These are phyloP conservation scores for Callyntrura guangdongensis DNA, from an alignment of 2,888 invertebrate species.

Conservation along the genomic window DNA sequence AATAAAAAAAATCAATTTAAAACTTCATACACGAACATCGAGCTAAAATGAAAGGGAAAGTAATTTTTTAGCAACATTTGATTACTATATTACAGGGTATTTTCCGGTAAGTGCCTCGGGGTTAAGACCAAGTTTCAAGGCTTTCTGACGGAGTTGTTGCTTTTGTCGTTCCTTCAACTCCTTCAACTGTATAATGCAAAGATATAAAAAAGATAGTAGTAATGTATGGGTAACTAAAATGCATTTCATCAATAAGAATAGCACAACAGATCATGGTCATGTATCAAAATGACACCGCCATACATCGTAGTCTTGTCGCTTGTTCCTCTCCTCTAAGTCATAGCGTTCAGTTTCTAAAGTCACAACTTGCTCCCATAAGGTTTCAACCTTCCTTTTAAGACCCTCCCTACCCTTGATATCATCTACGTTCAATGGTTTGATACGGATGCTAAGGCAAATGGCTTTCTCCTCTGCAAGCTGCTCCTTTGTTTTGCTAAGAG, in stretches of 20 bases:
- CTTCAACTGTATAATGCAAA: conserved; percentile 87
- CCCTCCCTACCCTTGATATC: conserved; percentile 57
- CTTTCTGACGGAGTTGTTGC: conserved; percentile 99
- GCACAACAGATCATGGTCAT: background rate
- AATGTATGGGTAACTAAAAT: background rate
- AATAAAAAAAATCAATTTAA: too few relatives aligned
- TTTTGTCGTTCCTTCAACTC: conserved; percentile 99
- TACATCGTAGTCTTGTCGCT: conserved; percentile 82
- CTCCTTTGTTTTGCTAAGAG: conserved; percentile 81
- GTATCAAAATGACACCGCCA: background rate
- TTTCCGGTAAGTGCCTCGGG: conserved; percentile 98
- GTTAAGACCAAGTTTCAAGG: conserved; percentile 98
- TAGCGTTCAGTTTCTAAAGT: conserved; percentile 80
- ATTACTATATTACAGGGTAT: conserved; percentile 92
- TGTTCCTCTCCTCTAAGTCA: conserved; percentile 81
- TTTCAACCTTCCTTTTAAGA: conserved; percentile 67
- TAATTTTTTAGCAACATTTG: background rate
- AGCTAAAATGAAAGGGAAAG: background rate
- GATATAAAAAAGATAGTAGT: background rate
- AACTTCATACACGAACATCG: too few relatives aligned
- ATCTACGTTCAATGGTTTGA: conserved; percentile 80
- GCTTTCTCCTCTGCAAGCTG: conserved; percentile 81
- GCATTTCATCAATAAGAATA: background rate
- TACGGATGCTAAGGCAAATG: conserved; percentile 78
- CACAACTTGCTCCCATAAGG: conserved; percentile 78